phyloP scores from a whole-genome alignment of 2,888 invertebrate genomes.

The Catotricha subobsoleta region DNA sequence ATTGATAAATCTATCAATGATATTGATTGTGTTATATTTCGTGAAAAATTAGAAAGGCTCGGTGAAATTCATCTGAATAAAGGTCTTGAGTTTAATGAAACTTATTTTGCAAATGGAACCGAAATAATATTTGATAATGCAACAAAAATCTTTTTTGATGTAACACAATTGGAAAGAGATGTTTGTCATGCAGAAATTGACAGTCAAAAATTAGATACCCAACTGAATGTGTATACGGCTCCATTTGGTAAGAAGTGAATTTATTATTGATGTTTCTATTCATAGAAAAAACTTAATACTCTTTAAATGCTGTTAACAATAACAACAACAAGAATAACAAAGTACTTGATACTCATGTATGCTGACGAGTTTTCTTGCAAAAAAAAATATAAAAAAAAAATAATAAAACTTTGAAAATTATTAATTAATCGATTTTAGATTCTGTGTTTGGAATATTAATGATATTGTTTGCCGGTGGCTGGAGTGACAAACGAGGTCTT shows the following conservation, averaged over 20 bases:
- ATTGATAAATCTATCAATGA: constrained; percentile 22
- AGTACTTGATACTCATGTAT: no score
- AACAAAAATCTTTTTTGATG: neutral
- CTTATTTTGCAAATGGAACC: neutral
- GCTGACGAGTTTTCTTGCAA: neutral
- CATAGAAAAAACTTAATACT: neutral
- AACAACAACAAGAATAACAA: neutral
- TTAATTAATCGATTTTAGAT: constrained; percentile 1
- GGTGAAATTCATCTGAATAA: neutral
- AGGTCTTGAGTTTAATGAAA: neutral
- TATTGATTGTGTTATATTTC: constrained; percentile 22
- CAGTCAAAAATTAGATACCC: constrained; percentile 23
- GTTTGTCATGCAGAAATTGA: constrained; percentile 28
- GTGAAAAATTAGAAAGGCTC: constrained; percentile 19
- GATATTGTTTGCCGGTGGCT: constrained; percentile 28
- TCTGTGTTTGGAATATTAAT: constrained; percentile 18
- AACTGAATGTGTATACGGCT: constrained; percentile 24
- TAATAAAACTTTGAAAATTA: neutral
- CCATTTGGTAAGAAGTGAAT: constrained; percentile 22
- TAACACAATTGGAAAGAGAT: neutral
- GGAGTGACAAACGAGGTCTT: constrained; percentile 27
- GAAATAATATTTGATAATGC: neutral
- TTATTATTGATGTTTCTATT: neutral
- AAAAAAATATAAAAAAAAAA: neutral
- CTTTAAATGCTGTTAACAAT: neutral